Conservation (phyloP, 2,888 invertebrate species). For the Reticulitermes lucifugus region DNA sequence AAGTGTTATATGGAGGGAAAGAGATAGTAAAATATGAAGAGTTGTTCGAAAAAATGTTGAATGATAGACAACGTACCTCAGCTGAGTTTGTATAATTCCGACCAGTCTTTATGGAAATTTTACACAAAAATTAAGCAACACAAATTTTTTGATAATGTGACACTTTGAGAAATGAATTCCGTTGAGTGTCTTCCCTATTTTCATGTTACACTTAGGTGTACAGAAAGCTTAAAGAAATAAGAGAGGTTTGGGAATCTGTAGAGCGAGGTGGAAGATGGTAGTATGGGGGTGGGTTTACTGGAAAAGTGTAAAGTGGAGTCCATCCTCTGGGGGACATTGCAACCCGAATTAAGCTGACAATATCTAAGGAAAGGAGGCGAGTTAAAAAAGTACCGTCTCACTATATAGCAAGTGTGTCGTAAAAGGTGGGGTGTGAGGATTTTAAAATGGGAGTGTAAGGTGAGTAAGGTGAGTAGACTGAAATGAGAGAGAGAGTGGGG, state of each 20-base stretch:
- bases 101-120: not conserved
- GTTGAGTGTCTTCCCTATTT: not conserved
- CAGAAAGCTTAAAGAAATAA: not conserved
- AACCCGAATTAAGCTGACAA: conserved; percentile 23
- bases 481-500: not conserved
- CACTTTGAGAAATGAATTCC: not conserved
- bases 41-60: not conserved
- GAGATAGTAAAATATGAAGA: not conserved
- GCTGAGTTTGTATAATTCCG: not conserved
- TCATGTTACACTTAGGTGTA: not conserved
- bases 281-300: not conserved
- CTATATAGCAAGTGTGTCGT: not conserved
- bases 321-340: not conserved
- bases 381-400: conserved; percentile 1
- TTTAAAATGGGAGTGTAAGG: not conserved
- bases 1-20: conserved; percentile 4
- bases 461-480: not conserved
- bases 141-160: not conserved
- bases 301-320: not conserved
- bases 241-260: not conserved
- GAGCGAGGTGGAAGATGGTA: not conserved
- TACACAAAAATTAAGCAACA: not conserved
- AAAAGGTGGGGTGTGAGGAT: not conserved
- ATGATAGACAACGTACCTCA: not conserved
- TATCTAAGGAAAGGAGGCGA: not conserved